Percentiles rank a stretch among this genome's conserved stretches.
phyloP scores from a whole-genome alignment of 2,888 invertebrate genomes.

The Diplolepis rosae region DNA sequence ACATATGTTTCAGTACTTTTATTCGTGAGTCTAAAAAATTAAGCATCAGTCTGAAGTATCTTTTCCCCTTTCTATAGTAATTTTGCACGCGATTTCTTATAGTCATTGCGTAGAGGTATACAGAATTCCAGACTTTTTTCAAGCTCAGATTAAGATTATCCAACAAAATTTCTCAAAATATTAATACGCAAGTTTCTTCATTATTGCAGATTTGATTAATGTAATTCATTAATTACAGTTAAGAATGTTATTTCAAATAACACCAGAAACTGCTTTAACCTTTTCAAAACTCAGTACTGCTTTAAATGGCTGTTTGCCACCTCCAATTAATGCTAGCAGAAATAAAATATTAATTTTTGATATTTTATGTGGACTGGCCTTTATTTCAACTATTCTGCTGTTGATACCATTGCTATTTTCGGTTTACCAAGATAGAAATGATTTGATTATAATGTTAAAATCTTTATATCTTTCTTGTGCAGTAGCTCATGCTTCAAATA shows the following conservation, averaged over 20 bases:
- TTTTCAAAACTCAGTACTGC: neutral
- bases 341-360: neutral
- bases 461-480: constrained; percentile 34
- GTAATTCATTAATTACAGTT: no score
- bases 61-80: no score
- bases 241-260: neutral
- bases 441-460: constrained; percentile 30
- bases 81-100: no score
- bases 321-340: neutral
- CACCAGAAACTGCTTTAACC: neutral
- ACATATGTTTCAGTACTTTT: no score
- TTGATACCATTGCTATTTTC: constrained; percentile 29
- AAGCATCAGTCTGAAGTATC: no score
- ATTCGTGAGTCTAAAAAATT: no score
- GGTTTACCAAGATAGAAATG: constrained; percentile 24
- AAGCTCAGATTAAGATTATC: no score
- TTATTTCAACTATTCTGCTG: neutral
- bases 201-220: no score
- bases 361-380: neutral
- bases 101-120: no score
- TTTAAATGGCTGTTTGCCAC: neutral
- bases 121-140: no score
- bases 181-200: no score
- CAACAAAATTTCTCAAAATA: no score
- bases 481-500: constrained; percentile 2